A percentile compares a stretch with the other conserved stretches of the same genome.
Evolutionary conservation across 2,113 vertebrate genomes (phyloP).

Genomic region (Nycticorax nycticorax): DNA sequence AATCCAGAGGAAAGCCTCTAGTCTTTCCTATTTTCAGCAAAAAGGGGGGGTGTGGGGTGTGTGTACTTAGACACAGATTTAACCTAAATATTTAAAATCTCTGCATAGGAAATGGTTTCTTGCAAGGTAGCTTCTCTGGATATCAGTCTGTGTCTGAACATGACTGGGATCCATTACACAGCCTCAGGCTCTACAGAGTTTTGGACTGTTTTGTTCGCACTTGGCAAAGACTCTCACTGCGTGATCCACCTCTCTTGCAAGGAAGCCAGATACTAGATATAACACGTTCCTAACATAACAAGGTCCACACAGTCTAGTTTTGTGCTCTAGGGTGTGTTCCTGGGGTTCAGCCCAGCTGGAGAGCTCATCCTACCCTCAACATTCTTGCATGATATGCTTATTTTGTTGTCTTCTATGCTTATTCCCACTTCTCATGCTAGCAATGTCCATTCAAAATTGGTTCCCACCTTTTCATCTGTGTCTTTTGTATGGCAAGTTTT

Average conservation of each 20-base stretch:
- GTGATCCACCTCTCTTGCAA: background rate
- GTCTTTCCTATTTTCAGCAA: background rate
- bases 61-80: background rate
- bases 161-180: background rate
- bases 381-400: background rate
- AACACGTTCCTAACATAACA: background rate
- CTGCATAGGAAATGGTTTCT: fast-evolving
- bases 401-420: background rate
- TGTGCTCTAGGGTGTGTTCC: background rate
- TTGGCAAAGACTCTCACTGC: background rate
- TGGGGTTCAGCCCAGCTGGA: background rate
- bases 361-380: background rate
- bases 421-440: background rate
- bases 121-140: background rate
- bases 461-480: background rate
- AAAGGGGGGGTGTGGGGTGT: background rate
- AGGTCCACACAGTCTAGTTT: background rate
- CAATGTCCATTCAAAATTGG: background rate
- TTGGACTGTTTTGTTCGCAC: background rate
- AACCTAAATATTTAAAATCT: background rate
- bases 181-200: background rate
- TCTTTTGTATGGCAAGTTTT: background rate
- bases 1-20: background rate
- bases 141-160: background rate
- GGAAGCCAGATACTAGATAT: background rate